These are phyloP conservation scores for Probosciger aterrimus DNA, from an alignment of 2,113 vertebrate species.

Conservation along the genomic window DNA sequence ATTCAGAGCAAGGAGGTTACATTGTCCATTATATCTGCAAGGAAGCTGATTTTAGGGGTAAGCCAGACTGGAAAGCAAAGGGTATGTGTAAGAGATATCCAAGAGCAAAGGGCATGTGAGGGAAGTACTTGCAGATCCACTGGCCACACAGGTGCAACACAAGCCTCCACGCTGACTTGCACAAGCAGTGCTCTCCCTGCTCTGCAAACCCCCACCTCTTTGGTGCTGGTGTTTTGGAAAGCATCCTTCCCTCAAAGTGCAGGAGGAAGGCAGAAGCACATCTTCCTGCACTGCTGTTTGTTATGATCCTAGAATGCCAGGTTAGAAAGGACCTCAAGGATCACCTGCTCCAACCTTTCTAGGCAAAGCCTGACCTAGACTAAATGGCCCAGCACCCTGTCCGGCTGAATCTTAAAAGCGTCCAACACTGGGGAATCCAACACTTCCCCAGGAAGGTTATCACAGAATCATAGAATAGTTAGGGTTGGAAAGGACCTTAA, in stretches of 20 bases:
- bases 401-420: background rate
- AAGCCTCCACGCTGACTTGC: accelerated
- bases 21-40: background rate
- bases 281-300: background rate
- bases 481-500: too few relatives aligned
- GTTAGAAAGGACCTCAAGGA: background rate
- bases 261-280: background rate
- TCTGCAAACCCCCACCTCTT: background rate
- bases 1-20: background rate
- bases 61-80: background rate
- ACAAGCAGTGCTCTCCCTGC: background rate
- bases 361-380: background rate
- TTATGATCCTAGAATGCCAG: background rate
- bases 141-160: background rate
- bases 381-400: background rate
- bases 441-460: background rate
- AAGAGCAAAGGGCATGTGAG: background rate
- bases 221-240: background rate
- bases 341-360: background rate
- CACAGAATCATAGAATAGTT: too few relatives aligned
- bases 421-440: background rate
- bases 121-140: accelerated
- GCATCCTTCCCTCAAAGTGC: accelerated
- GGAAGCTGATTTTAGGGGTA: background rate
- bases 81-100: background rate